phyloP scores from a whole-genome alignment of 2,797 vertebrate species.

The Sebastes hubbsi region DNA sequence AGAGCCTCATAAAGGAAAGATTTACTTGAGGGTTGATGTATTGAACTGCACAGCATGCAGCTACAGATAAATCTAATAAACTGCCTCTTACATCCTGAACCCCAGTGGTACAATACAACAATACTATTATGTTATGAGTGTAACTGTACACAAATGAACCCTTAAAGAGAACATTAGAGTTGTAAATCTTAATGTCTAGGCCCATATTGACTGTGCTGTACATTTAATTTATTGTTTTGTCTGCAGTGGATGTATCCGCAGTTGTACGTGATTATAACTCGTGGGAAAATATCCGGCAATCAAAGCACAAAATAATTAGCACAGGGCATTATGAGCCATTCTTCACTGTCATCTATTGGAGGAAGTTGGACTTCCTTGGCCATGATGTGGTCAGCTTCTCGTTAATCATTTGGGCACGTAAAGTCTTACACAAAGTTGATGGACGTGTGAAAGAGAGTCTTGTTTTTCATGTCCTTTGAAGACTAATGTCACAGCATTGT shows the following conservation, averaged over 20 bases:
- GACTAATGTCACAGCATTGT: constrained; percentile 74
- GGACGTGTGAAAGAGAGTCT: constrained; percentile 70
- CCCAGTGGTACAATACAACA: neutral
- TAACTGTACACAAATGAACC: neutral
- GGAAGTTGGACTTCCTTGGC: constrained; percentile 58
- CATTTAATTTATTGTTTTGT: neutral
- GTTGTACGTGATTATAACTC: neutral
- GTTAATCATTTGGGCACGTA: constrained; percentile 70
- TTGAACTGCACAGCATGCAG: neutral
- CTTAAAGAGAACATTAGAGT: neutral
- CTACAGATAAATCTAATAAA: neutral
- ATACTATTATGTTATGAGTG: neutral
- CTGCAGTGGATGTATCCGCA: neutral
- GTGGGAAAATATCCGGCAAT: constrained; percentile 46
- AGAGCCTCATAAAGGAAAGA: neutral
- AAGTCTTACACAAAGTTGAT: constrained; percentile 65
- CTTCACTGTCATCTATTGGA: constrained; percentile 52
- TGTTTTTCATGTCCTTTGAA: constrained; percentile 69
- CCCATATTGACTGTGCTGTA: neutral
- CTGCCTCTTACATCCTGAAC: neutral
- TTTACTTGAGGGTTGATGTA: neutral
- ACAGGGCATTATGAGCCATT: constrained; percentile 46
- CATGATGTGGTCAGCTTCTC: constrained; percentile 59
- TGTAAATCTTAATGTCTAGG: neutral
- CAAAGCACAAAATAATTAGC: constrained; percentile 31